A percentile compares a stretch with the other conserved stretches of the same genome.
Evolutionary conservation across 2,888 invertebrate species (phyloP).

Genomic region (Protula sp.): DNA sequence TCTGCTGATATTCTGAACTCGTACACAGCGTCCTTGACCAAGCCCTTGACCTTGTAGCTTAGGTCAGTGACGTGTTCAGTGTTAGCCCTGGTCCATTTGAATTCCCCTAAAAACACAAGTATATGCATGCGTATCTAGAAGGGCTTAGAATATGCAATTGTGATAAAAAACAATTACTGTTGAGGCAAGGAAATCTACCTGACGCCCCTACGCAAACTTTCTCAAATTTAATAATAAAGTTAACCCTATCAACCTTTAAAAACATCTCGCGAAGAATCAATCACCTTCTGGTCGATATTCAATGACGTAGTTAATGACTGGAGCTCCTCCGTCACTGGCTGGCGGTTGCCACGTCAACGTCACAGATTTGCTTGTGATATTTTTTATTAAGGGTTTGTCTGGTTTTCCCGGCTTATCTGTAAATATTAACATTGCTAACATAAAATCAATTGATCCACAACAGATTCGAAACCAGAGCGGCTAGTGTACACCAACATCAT

Average conservation of each 20-base stretch:
- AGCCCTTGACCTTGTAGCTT: constrained; percentile 6
- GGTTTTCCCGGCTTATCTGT: constrained; percentile 55
- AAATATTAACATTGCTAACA: not conserved
- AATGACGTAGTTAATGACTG: constrained; percentile 26
- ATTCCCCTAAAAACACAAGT: too few relatives aligned
- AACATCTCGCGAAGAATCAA: too few relatives aligned
- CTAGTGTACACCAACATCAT: too few relatives aligned
- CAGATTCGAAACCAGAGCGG: not conserved
- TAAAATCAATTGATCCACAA: not conserved
- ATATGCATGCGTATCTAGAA: too few relatives aligned
- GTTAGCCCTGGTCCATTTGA: constrained; percentile 34
- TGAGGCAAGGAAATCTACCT: too few relatives aligned
- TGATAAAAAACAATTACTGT: too few relatives aligned
- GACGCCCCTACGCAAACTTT: too few relatives aligned
- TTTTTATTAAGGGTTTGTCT: constrained; percentile 10
- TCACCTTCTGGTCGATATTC: constrained; percentile 66
- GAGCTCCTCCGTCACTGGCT: constrained; percentile 27
- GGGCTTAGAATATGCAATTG: too few relatives aligned
- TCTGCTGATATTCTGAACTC: constrained; percentile 28
- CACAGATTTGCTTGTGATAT: constrained; percentile 66
- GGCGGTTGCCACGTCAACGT: constrained; percentile 61
- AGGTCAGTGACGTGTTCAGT: constrained; percentile 21
- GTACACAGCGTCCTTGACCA: constrained; percentile 59
- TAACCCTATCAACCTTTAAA: too few relatives aligned
- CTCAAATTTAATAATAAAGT: too few relatives aligned